These are phyloP conservation scores for Threskiornis aethiopicus DNA, from an alignment of 2,797 vertebrate species.

Conservation along the genomic window DNA sequence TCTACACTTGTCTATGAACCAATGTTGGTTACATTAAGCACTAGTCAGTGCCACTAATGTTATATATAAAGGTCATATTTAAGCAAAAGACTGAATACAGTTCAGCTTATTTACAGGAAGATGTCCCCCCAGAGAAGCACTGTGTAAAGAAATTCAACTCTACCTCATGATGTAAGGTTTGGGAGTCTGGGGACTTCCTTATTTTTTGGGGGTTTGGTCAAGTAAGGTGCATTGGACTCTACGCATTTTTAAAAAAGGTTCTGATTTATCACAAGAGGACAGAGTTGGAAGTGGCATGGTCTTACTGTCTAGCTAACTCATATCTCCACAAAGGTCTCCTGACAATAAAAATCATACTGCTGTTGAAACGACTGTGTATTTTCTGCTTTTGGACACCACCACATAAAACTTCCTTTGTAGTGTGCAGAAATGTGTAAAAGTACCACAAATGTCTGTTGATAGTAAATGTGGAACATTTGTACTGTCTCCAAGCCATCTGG, in stretches of 20 bases:
- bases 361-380: neutral
- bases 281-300: neutral
- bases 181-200: neutral
- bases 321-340: neutral
- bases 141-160: neutral
- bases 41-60: neutral
- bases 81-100: neutral
- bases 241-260: neutral
- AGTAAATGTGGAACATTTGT: neutral
- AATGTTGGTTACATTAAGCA: neutral
- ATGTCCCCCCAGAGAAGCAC: neutral
- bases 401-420: neutral
- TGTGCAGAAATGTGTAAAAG: neutral
- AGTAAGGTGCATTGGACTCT: neutral
- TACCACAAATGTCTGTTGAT: neutral
- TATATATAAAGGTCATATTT: neutral
- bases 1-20: neutral
- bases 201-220: neutral
- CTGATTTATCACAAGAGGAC: neutral
- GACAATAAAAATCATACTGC: neutral
- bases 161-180: neutral
- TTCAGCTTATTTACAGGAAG: neutral
- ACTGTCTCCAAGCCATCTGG: neutral
- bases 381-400: neutral
- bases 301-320: neutral